Base-by-base conservation (phyloP, 2,797 vertebrate species). In the Oryzias dopingdopingensis region DNA sequence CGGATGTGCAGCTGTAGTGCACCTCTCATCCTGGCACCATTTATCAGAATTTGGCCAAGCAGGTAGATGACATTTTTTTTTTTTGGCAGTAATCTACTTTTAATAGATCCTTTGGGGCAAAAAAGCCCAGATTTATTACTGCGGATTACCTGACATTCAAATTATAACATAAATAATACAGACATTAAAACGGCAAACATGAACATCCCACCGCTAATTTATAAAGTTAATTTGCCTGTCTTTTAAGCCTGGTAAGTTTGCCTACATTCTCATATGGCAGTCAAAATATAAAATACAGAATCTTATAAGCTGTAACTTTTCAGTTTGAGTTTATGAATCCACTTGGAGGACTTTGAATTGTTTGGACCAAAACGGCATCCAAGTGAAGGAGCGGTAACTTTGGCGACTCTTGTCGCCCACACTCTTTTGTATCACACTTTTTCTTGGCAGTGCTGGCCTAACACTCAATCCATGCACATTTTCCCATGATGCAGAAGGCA, bases 371-470 rank as follows among this genome's bases (percentile, higher is more conserved):
- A 56, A 49, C 32, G 1, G 4, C 64, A 76, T 49, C 55, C 6
- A 4, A 60, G 67, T 6, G 8, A 43, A 18, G 5, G 51, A 59
- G 52, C 48, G 32, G 47, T 57, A 56, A 78, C 52, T 65, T 73
- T 60, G 41, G 23, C 6, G 49, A 42, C 59, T 79, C 37, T 4
- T 72, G 74, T 72, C 54, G 67, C 67, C 68, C 42, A 41, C 40
- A 42, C 78, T 80, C 78, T 65, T 70, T 74, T 70, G 81, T 83
- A 74, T 83, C 78, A 67, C 78, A 83, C 52, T 3, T 80, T 84
- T 84, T 66, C 67, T 77, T 75, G 75, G 72, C 79, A 71, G 72
- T 72, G 62, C 26, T 43, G 71, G 74, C 69, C 62, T 60, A 68
- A 83, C 70, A 15, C 56, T 77, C 60, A 46, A 69, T 76, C 62